These are phyloP conservation scores for Sphyrna mokarran DNA, from an alignment of 2,113 vertebrate species.

Conservation along the genomic window DNA sequence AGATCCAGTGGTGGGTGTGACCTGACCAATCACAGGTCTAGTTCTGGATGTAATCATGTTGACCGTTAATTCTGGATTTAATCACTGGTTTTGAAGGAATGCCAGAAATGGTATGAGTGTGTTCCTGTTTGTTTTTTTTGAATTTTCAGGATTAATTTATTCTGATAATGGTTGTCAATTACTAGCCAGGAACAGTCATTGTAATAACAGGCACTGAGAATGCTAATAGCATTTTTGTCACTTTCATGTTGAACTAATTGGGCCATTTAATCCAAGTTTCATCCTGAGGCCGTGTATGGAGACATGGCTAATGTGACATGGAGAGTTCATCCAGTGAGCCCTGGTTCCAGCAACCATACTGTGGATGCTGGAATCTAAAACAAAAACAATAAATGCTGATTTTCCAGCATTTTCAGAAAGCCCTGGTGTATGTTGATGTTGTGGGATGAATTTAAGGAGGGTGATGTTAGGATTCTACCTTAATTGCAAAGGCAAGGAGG, in stretches of 20 bases:
- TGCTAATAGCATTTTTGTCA: not conserved
- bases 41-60: not conserved
- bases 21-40: too few species aligned
- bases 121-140: not conserved
- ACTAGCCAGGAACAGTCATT: not conserved
- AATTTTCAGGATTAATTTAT: not conserved
- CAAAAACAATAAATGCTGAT: too few species aligned
- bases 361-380: too few species aligned
- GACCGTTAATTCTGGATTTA: not conserved
- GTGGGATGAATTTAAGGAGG: not conserved
- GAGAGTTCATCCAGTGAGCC: not conserved
- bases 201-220: not conserved
- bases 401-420: too few species aligned
- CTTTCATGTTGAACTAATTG: not conserved
- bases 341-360: too few species aligned
- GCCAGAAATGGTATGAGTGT: not conserved
- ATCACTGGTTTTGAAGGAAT: not conserved
- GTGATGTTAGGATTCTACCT: not conserved
- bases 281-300: not conserved
- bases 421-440: not conserved
- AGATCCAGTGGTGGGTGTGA: too few species aligned
- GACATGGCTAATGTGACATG: too few species aligned
- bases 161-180: not conserved
- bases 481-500: not conserved
- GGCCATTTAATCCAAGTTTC: not conserved